phyloP scores from a whole-genome alignment of 1,140 invertebrate genomes.

The Sycobia sp. region DNA sequence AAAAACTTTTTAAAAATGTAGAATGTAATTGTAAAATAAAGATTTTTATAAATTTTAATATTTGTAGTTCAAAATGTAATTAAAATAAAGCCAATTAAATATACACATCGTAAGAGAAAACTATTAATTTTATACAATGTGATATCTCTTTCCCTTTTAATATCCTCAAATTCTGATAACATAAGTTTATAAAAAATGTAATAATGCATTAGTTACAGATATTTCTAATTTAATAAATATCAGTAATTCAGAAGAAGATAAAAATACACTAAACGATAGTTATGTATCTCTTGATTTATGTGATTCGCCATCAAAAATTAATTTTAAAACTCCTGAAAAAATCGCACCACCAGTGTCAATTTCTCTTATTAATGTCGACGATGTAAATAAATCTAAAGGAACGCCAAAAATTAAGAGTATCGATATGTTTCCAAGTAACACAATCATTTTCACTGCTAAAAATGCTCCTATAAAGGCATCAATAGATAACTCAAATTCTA shows the following conservation, averaged over 20 bases:
- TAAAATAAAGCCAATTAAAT: too few relatives aligned
- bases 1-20: too few relatives aligned
- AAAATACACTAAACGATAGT: neutral
- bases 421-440: conserved; percentile 3
- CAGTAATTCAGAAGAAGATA: neutral
- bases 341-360: neutral
- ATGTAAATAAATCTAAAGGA: neutral
- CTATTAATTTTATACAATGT: too few relatives aligned
- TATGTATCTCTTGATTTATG: neutral
- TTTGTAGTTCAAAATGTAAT: too few relatives aligned
- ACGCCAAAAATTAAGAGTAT: conserved; percentile 15
- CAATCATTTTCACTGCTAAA: neutral
- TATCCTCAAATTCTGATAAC: too few relatives aligned
- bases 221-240: neutral
- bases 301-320: neutral
- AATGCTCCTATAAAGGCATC: too few relatives aligned
- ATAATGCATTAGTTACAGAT: neutral
- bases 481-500: too few relatives aligned
- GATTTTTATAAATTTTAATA: too few relatives aligned
- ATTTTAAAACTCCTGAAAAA: neutral
- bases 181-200: neutral
- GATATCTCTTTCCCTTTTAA: too few relatives aligned
- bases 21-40: too few relatives aligned
- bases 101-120: too few relatives aligned
- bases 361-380: neutral